These are phyloP conservation scores for Lasius platythorax DNA, from an alignment of 2,888 invertebrate genomes.

Conservation along the genomic window DNA sequence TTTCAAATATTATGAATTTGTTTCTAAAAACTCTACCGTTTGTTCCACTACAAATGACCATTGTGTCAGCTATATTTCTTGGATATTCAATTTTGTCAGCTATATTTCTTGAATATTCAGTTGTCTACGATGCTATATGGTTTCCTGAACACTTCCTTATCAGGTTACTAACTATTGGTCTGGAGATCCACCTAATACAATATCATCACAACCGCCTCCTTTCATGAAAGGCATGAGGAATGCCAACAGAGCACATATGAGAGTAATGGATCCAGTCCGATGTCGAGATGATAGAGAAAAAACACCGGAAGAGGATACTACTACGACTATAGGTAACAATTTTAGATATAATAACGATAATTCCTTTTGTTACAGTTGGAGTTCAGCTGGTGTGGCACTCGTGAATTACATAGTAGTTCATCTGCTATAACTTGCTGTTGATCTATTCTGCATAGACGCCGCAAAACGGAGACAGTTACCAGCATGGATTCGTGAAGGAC, in stretches of 20 bases:
- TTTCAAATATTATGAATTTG: background rate
- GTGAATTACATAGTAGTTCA: background rate
- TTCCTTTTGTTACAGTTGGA: background rate
- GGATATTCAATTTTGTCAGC: background rate
- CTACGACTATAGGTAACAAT: constrained; percentile 80
- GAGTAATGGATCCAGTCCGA: constrained; percentile 78
- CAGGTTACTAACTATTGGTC: constrained; percentile 82
- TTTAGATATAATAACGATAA: background rate
- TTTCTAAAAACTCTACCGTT: background rate
- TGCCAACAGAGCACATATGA: constrained; percentile 78
- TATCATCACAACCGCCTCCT: constrained; percentile 79
- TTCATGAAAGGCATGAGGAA: constrained; percentile 83
- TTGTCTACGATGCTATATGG: background rate
- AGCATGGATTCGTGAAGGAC: constrained; percentile 98
- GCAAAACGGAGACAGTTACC: constrained; percentile 96
- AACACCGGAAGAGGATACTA: constrained; percentile 84
- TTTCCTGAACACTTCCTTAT: constrained; percentile 26
- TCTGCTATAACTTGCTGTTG: background rate
- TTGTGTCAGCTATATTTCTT: background rate
- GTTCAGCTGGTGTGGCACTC: background rate
- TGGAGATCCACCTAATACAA: constrained; percentile 76
- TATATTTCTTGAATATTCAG: too few species aligned
- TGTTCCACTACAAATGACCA: background rate
- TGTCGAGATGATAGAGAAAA: constrained; percentile 83
- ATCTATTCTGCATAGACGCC: constrained; percentile 89